Percentiles rank a stretch among this genome's conserved stretches.
phyloP scores from a whole-genome alignment of 1,140 invertebrate genomes.

The Pseudomyrmex concolor region DNA sequence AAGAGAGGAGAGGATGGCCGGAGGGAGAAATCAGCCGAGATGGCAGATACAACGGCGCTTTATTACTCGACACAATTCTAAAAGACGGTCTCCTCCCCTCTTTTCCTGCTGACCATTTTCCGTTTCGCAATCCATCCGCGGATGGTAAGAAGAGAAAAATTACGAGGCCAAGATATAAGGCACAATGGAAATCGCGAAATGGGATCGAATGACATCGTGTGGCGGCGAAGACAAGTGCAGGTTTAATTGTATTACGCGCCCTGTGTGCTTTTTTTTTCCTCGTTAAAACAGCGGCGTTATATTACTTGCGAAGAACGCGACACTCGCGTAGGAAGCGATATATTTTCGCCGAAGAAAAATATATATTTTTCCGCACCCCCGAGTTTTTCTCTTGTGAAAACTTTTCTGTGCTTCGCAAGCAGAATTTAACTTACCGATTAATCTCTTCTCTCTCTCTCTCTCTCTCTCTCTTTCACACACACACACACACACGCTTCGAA shows the following conservation, averaged over 20 bases:
- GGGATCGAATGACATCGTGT: background rate
- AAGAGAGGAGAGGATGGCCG: slow-evolving; percentile 12
- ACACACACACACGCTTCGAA: too few species aligned
- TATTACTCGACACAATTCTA: slow-evolving; percentile 68
- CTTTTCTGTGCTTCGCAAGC: background rate
- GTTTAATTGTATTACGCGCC: slow-evolving; percentile 41
- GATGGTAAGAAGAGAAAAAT: background rate
- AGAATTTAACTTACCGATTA: background rate
- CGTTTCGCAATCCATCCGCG: slow-evolving; percentile 12
- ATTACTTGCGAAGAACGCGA: slow-evolving; percentile 10
- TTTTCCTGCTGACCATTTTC: slow-evolving; percentile 1
- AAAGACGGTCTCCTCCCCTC: background rate
- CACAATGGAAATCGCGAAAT: slow-evolving; percentile 41
- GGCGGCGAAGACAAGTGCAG: background rate
- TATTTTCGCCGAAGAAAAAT: slow-evolving; percentile 5
- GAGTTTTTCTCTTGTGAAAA: background rate
- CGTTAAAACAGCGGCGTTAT: slow-evolving; percentile 24
- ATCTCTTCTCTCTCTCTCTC: background rate
- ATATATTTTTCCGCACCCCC: background rate
- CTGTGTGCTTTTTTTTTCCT: background rate
- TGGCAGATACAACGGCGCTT: slow-evolving; percentile 42
- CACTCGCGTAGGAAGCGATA: background rate
- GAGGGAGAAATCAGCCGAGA: slow-evolving; percentile 31
- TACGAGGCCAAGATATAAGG: background rate
- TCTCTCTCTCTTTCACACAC: background rate